A percentile compares a stretch with the other conserved stretches of the same genome.
Evolutionary conservation across 2,797 vertebrate genomes (phyloP).

Genomic region (Thunnus albacares): DNA sequence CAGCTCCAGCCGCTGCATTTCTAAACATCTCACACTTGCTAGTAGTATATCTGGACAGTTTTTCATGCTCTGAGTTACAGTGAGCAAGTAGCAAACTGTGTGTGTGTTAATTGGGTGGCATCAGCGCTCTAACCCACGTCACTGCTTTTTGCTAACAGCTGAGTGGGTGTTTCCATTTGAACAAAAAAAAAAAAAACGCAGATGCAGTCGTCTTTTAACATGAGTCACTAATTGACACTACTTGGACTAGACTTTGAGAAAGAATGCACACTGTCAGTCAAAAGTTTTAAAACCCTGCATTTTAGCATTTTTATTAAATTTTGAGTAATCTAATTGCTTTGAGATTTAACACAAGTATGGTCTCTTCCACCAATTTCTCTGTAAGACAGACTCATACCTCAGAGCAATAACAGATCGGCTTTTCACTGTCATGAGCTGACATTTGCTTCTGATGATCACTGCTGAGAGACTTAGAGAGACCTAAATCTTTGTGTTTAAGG

Average conservation of each 20-base stretch:
- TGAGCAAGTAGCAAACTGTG: no score
- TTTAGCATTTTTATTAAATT: neutral
- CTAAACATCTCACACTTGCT: no score
- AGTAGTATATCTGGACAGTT: no score
- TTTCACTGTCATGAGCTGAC: slow-evolving; percentile 26
- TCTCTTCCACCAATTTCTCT: neutral
- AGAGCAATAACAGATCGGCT: neutral
- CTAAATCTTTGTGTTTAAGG: slow-evolving; percentile 47
- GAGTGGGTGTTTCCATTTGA: no score
- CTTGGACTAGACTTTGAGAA: neutral
- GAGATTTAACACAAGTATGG: neutral
- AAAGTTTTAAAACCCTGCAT: neutral
- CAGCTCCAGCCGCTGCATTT: no score
- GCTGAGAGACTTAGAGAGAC: slow-evolving; percentile 11
- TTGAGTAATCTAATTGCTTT: neutral
- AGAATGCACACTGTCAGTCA: slow-evolving; percentile 9
- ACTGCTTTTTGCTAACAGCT: no score
- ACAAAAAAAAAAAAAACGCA: no score
- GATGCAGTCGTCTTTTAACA: neutral
- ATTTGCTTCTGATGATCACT: slow-evolving; percentile 17
- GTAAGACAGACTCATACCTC: neutral
- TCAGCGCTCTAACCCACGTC: no score
- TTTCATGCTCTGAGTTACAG: no score
- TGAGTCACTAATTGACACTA: slow-evolving; percentile 7
- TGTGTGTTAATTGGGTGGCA: no score